phyloP scores from a whole-genome alignment of 1,140 invertebrate species.

The Delia radicum region DNA sequence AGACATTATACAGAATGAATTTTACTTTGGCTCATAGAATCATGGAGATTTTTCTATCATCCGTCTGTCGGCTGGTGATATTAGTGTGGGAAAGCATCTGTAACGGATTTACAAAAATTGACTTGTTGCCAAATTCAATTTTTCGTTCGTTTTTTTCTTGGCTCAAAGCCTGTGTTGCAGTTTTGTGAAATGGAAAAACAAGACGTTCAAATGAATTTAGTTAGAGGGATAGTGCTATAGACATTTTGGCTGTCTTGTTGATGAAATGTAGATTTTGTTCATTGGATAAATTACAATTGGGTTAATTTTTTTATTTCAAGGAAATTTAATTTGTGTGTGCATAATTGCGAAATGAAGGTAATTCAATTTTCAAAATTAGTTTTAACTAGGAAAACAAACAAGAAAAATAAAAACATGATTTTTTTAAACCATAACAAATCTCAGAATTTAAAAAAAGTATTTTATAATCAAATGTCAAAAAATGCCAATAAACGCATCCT shows the following conservation, averaged over 20 bases:
- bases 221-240: background rate
- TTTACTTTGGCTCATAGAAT: no score
- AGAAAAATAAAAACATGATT: no score
- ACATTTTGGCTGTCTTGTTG: background rate
- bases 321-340: background rate
- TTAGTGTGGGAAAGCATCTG: background rate
- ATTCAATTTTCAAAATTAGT: background rate
- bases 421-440: no score
- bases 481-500: no score
- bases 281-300: background rate
- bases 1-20: background rate
- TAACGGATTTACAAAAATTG: background rate
- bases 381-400: background rate
- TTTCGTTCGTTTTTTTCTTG: no score
- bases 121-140: conserved; percentile 19
- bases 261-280: background rate
- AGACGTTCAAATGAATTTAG: background rate
- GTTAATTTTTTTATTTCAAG: background rate
- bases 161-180: background rate
- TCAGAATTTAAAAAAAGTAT: no score
- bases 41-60: no score
- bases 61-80: no score
- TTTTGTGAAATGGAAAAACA: background rate
- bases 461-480: no score
- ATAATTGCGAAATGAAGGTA: background rate